Evolutionary conservation across 2,888 invertebrate genomes (phyloP).

Genomic region (Elmis aenea): DNA sequence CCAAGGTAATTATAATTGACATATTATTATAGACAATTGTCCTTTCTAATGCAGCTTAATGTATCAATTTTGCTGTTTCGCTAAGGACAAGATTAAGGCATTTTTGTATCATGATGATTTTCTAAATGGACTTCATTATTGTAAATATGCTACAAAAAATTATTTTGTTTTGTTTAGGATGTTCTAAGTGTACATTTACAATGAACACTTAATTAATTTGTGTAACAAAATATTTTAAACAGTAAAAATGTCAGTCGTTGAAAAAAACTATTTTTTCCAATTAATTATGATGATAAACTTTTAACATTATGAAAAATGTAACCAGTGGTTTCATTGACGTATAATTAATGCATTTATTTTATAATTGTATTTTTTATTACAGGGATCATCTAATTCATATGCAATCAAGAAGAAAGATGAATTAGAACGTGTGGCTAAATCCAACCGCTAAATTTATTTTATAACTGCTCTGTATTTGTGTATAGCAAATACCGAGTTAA

Average conservation of each 20-base stretch:
- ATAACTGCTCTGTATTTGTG: no score
- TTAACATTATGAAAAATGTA: no score
- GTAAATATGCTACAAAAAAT: constrained; percentile 8
- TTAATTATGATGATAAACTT: no score
- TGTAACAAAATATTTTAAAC: no score
- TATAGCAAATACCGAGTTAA: no score
- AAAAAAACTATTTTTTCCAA: no score
- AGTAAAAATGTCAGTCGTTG: no score
- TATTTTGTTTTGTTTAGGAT: no score
- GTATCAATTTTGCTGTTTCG: constrained; percentile 33
- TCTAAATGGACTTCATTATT: constrained; percentile 5
- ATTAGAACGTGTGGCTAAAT: constrained; percentile 99
- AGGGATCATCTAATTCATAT: constrained; percentile 99
- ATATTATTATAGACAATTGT: constrained; percentile 20
- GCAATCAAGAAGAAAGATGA: constrained; percentile 99
- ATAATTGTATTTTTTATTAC: constrained; percentile 29
- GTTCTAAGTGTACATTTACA: no score
- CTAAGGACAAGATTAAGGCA: constrained; percentile 37
- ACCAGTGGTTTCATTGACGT: no score
- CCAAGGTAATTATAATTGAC: no score
- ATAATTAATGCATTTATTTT: background rate
- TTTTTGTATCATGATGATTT: constrained; percentile 4
- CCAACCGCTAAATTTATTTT: constrained; percentile 99
- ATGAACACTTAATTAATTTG: no score
- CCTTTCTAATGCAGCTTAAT: constrained; percentile 39